These are phyloP conservation scores for Stenichneumon culpator DNA, from an alignment of 2,888 invertebrate genomes.

Conservation along the genomic window DNA sequence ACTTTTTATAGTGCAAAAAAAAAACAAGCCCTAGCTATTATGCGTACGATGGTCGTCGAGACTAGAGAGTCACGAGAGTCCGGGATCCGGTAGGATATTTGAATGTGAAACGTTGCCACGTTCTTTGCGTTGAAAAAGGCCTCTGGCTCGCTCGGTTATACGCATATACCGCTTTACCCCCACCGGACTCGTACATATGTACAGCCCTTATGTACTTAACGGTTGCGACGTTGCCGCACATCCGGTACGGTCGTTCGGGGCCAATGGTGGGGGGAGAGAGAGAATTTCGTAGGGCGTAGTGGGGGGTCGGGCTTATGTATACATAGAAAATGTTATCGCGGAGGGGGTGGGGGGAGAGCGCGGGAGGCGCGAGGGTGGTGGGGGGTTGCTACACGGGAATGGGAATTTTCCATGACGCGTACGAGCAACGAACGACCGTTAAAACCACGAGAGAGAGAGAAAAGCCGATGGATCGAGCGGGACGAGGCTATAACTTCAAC, in stretches of 20 bases:
- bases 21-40: neutral
- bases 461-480: constrained; percentile 16
- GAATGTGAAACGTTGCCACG: constrained; percentile 84
- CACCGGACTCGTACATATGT: constrained; percentile 54
- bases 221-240: constrained; percentile 84
- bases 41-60: constrained; percentile 43
- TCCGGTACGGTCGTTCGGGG: constrained; percentile 75
- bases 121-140: constrained; percentile 75
- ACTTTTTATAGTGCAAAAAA: neutral
- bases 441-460: constrained; percentile 39
- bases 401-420: constrained; percentile 83
- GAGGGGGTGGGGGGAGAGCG: constrained; percentile 67
- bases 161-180: constrained; percentile 64
- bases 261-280: constrained; percentile 76
- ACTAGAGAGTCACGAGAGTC: constrained; percentile 72
- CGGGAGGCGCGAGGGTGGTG: constrained; percentile 49
- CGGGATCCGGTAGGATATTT: constrained; percentile 80
- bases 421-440: constrained; percentile 62
- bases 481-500: constrained; percentile 47
- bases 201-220: constrained; percentile 80
- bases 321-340: constrained; percentile 55
- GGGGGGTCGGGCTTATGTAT: constrained; percentile 76
- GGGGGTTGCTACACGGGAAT: constrained; percentile 75
- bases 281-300: constrained; percentile 69
- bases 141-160: constrained; percentile 58